Base-by-base conservation (phyloP, 1,140 invertebrate species). In the Sarcophaga bullata region DNA sequence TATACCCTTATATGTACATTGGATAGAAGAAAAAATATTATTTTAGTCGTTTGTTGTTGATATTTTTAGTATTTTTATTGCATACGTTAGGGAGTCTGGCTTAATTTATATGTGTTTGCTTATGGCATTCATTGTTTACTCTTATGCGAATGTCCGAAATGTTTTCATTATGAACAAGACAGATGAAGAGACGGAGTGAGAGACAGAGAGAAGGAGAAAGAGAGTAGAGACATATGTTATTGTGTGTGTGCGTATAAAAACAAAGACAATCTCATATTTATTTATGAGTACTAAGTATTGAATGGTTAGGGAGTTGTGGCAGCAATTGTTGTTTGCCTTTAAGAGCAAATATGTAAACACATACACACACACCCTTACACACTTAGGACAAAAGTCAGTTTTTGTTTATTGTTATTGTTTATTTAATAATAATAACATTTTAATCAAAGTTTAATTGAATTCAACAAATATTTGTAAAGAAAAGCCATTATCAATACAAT, bases 381-480 rank as follows among this genome's bases (percentile, higher is more conserved):
- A 9, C 1, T 6, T 17, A 7, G 17, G 19, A 19, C n/a, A 19
- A 68, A 19, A 68, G 62, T 68, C 62, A 68, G 4, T 68, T 25
- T 68, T 68, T 68, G 62, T 68, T 68, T 68, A 68, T 68, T 68
- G 17, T 68, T 68, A 68, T 68, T 68, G 17, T 68, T 68, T 68
- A 19, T 68, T 68, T 68, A 68, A 68, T 68, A 68, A 19, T 68
- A 68, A 68, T 68, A 25, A 68, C 62, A 68, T 68, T 68, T 68
- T 68, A 68, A 68, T 68, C 62, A 68, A 68, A 68, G 62, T 68
- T 68, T 68, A 68, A 68, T 68, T 68, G 62, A 68, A 68, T 68
- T 68, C 62, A 25, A 25, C 62, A 68, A 68, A 68, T 68, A 68
- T 68, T 68, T 68, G 17, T n/a, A 19, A 58, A 58, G 54, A 58